phyloP scores from a whole-genome alignment of 1,140 invertebrate species.

The Lordiphosa collinella region DNA sequence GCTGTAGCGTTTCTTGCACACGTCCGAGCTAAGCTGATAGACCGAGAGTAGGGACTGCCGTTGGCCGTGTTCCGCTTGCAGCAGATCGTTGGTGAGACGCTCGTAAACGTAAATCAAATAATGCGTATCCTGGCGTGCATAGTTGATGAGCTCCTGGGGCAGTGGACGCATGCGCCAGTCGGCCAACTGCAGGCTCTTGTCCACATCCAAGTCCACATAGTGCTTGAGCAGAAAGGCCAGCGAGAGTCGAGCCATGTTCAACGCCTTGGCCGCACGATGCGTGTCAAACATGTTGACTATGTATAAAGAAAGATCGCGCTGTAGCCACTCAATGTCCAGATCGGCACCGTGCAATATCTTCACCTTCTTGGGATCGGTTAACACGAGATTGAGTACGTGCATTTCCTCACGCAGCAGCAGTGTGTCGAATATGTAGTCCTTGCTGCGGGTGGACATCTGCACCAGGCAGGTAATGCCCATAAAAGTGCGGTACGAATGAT shows the following conservation, averaged over 20 bases:
- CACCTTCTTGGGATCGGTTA: slow-evolving; percentile 93
- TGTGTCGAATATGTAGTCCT: slow-evolving; percentile 96
- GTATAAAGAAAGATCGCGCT: slow-evolving; percentile 96
- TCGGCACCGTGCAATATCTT: slow-evolving; percentile 98
- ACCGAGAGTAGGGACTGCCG: slow-evolving; percentile 86
- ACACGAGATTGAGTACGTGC: slow-evolving; percentile 92
- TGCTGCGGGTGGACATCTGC: slow-evolving; percentile 93
- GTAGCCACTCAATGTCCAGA: slow-evolving; percentile 95
- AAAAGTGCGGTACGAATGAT: slow-evolving; percentile 91
- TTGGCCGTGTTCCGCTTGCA: slow-evolving; percentile 85
- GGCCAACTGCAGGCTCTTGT: slow-evolving; percentile 95
- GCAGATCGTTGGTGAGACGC: slow-evolving; percentile 88
- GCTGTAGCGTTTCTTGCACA: slow-evolving; percentile 89
- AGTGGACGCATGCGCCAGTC: slow-evolving; percentile 98
- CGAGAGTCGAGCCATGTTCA: slow-evolving; percentile 87
- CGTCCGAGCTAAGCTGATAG: slow-evolving; percentile 85
- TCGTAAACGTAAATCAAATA: slow-evolving; percentile 97
- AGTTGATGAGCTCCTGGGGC: slow-evolving; percentile 89
- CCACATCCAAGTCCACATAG: slow-evolving; percentile 89
- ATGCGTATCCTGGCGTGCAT: slow-evolving; percentile 97
- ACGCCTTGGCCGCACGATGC: slow-evolving; percentile 89
- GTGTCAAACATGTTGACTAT: slow-evolving; percentile 99
- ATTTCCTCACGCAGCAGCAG: slow-evolving; percentile 90
- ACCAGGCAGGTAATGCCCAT: slow-evolving; percentile 95
- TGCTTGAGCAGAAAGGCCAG: slow-evolving; percentile 89